A percentile compares a stretch with the other conserved stretches of the same genome.
Evolutionary conservation across 2,797 vertebrate genomes (phyloP).

Genomic region (Geotrypetes seraphini): DNA sequence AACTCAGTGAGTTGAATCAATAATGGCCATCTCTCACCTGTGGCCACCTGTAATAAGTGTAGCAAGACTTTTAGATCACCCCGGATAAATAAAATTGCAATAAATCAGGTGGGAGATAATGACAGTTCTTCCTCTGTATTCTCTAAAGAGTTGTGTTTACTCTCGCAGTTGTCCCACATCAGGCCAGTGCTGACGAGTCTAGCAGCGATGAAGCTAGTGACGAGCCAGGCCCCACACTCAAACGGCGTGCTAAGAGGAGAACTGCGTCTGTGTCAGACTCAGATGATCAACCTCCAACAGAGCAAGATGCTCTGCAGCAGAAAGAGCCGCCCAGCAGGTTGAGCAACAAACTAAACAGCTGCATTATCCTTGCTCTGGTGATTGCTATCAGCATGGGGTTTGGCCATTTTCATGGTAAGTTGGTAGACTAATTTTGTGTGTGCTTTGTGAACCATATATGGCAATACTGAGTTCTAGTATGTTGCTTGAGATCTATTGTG

Average conservation of each 20-base stretch:
- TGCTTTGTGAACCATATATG: too few species aligned
- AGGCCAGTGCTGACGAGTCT: conserved; percentile 40
- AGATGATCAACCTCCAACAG: conserved; percentile 13
- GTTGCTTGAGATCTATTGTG: too few species aligned
- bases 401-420: conserved; percentile 81
- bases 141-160: too few species aligned
- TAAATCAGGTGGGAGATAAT: not conserved
- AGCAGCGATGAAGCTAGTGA: conserved; percentile 67
- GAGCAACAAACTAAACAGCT: conserved; percentile 65
- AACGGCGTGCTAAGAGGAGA: conserved; percentile 65
- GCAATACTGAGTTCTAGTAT: too few species aligned
- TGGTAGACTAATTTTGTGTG: too few species aligned
- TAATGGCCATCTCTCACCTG: too few species aligned
- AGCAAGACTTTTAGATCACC: not conserved
- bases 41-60: too few species aligned
- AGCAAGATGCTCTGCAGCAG: conserved; percentile 10
- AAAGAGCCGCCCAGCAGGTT: conserved; percentile 8
- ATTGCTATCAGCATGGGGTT: conserved; percentile 83
- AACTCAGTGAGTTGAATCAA: too few species aligned
- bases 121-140: too few species aligned
- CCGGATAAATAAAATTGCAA: not conserved
- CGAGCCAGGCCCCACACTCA: conserved; percentile 40
- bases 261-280: conserved; percentile 33
- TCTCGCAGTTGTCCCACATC: conserved; percentile 40
- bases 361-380: conserved; percentile 72